These are phyloP conservation scores for Galleria mellonella DNA, from an alignment of 1,140 invertebrate genomes.

Conservation along the genomic window DNA sequence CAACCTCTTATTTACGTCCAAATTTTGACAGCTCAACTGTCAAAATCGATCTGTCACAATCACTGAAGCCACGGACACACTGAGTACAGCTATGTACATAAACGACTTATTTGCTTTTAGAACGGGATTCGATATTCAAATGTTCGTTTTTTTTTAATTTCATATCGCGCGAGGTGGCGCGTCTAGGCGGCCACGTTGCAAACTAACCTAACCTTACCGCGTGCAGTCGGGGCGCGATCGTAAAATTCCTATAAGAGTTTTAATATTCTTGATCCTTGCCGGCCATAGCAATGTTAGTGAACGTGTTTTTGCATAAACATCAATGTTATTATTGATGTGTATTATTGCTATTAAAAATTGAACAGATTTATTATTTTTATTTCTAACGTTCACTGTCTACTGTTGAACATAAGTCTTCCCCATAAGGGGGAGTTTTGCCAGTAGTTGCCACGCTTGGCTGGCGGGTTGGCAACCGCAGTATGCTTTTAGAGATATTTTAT, in stretches of 20 bases:
- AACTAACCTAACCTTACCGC: slow-evolving; percentile 60
- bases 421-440: no score
- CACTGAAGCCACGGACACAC: slow-evolving; percentile 7
- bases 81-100: background rate
- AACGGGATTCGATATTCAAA: background rate
- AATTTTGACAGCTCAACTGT: slow-evolving; percentile 2
- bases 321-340: background rate
- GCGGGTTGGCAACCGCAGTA: no score
- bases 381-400: no score
- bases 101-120: background rate
- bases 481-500: no score
- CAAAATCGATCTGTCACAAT: slow-evolving; percentile 4
- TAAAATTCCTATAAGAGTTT: slow-evolving; percentile 26
- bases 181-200: slow-evolving; percentile 51
- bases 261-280: slow-evolving; percentile 43
- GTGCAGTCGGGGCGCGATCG: slow-evolving; percentile 39
- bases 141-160: background rate
- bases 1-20: slow-evolving; percentile 1
- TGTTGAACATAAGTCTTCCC: no score
- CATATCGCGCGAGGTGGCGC: slow-evolving; percentile 43
- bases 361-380: no score
- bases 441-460: no score
- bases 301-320: slow-evolving; percentile 3
- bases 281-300: background rate
- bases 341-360: no score